Evolutionary conservation across 2,888 invertebrate species (phyloP), one percentile per base, ranked within the genome.

Genomic region (Eupithecia exiguata): DNA sequence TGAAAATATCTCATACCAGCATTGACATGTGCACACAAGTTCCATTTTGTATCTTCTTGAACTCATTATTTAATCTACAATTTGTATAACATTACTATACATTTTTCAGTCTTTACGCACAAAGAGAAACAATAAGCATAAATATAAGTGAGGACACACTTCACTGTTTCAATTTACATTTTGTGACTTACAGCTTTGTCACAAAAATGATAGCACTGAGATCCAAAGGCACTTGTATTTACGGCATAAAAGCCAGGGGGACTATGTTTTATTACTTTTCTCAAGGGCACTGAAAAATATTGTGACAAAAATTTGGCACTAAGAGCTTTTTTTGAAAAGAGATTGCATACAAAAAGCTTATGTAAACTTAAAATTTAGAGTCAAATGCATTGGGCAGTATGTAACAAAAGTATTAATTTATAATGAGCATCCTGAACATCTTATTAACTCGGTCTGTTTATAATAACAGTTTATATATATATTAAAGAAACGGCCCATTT

Each of bases 401-500:
- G 63, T 83, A 75, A 79, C 76, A 77, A 80, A 81, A 82, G 82
- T 68, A 35, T 68, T 74, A 69, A 74, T 78, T 87, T 91, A 92
- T 91, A 92, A 93, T 93, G 93, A 93, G 93, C 90, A 92, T 91
- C 90, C 91, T 91, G 92, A 91, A 86, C 86, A 84, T 85, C 83
- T 49, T 49, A 49, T 85, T 81, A 84, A 80, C 77, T 83, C 81
- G 30, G 30, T 30, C 30, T 30, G 30, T 30, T 30, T 67, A 82
- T 81, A 73, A 76, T 78, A 77, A 78, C 81, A 82, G 81, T 80
- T 76, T 73, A 77, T 68, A 68, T 80, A 76, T 73, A 77, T 68
- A 68, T 71, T 70, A 68, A 77, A 63, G 71, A 72, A 62, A 63
- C 61, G 63, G 72, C 75, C 74, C 74, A 71, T 73, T 49, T 69